Base-by-base conservation (phyloP, 2,888 invertebrate genomes). In the Beris morrisii region DNA sequence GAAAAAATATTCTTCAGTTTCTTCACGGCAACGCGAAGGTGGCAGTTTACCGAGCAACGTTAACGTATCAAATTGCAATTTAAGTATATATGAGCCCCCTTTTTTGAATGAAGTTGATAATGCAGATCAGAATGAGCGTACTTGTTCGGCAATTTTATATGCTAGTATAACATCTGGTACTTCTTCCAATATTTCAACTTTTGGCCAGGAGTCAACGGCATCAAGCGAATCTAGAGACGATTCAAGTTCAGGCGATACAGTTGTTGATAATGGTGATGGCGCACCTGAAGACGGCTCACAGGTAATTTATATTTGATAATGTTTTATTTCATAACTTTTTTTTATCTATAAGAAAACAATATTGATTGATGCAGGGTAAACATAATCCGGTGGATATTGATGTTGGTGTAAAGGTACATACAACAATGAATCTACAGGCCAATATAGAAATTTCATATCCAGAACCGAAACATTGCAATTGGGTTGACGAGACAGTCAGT, bases 31-130 rank as follows among this genome's bases (percentile, higher is more conserved):
- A 75, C 83, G 86, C 46, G 88, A 88, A 78, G 88, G 88, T 68
- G 88, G 88, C 52, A 86, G 86, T 57, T 75, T 86, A 71, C 86
- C 86, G 2, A 84, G 83, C 67, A 85, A 85, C 78, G 85, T 85
- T 65, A 84, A 84, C 74, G 81, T 81, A 31, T 80, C 83, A 9
- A 71, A 72, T 70, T 72, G 73, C 64, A 70, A 70, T 66, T 66
- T 72, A 50, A 70, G 69, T 57, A 64, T 73, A 67, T 71, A 72
- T 68, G 75, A 75, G 61, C 69, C 72, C 70, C 71, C 71, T 55
- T 73, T 73, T 71, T 70, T 67, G 68, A 70, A 71, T 67, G 74
- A 74, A 50, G 71, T 72, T 31, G 70, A 65, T 3, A 38, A 38
- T 38, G 3, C 5, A 38, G 4, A 56, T 44, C 38, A 12, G 50